These are phyloP conservation scores for Lynx canadensis DNA, from an alignment of 2,113 vertebrate genomes.

Conservation along the genomic window DNA sequence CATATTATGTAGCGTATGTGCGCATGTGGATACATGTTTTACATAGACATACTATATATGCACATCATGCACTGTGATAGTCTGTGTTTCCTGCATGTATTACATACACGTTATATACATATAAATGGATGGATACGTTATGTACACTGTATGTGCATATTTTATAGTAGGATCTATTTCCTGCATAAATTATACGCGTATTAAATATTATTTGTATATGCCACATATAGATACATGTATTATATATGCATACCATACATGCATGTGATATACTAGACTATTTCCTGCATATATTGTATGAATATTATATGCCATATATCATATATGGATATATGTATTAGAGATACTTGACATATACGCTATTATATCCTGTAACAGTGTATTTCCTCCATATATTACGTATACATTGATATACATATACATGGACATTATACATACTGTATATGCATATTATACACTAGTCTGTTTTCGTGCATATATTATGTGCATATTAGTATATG, in stretches of 20 bases:
- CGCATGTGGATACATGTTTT: not conserved
- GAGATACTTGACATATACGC: too few relatives aligned
- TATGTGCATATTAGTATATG: not conserved
- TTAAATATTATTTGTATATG: not conserved
- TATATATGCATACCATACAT: not conserved
- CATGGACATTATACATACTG: too few relatives aligned
- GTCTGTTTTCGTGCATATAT: too few relatives aligned
- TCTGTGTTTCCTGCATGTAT: not conserved
- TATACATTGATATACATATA: not conserved
- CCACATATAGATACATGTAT: not conserved
- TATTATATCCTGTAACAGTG: not conserved
- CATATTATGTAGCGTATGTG: not conserved
- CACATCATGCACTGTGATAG: accelerated
- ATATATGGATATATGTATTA: too few relatives aligned
- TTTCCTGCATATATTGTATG: not conserved
- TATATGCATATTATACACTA: too few relatives aligned
- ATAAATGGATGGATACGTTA: not conserved
- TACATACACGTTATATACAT: too few relatives aligned
- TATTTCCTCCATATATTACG: not conserved
- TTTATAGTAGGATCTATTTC: not conserved
- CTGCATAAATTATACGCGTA: not conserved
- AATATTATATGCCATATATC: too few relatives aligned
- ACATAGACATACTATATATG: accelerated
- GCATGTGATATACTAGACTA: not conserved
- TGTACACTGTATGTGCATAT: not conserved